Evolutionary conservation across 2,888 invertebrate genomes (phyloP), one percentile per base, ranked within the genome.

Genomic region (Drosophila buzzatii): DNA sequence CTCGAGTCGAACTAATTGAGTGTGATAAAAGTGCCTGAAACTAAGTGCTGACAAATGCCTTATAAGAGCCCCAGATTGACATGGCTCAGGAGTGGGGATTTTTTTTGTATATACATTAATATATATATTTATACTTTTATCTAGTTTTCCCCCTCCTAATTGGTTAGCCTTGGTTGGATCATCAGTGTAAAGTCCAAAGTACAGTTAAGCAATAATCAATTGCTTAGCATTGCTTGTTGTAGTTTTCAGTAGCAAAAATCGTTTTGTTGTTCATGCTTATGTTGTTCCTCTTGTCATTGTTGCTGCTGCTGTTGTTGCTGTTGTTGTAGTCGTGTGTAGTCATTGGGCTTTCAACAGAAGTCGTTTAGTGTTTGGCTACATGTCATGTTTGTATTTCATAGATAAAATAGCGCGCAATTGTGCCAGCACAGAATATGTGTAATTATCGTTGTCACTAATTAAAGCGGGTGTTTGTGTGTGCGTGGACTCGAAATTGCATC

Each of bases 401-500:
- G 85, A 85, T 85, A 85, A 85, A 89, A 79, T 77, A 80, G 70
- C 78, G 68, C 81, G 73, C 81, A 78, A 78, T 76, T 78, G 80
- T 78, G 78, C 72, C 78, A 76, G 81, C 72, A 68, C 82, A 76
- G 81, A 84, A 84, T 83, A 72, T 89, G 84, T 90, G 90, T 90
- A 90, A 90, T 91, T 91, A 84, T 85, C 82, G 87, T 90, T 90
- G 90, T 90, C 78, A 91, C 88, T 90, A 90, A 90, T 90, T 91
- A 91, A 88, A 88, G 73, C 74, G 70, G 53, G 42, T 65, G 53
- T 64, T 64, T 67, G 60, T 68, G 52, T 66, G 66, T 66, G 60
- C 58, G 33, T 39, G 41, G 66, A 69, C 78, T 67, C 64, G 72
- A 70, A 49, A 49, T 51, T 75, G 44, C 47, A 53, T 73, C 68